Evolutionary conservation across 2,113 vertebrate genomes (phyloP).

Genomic region (Brachirus orientalis): DNA sequence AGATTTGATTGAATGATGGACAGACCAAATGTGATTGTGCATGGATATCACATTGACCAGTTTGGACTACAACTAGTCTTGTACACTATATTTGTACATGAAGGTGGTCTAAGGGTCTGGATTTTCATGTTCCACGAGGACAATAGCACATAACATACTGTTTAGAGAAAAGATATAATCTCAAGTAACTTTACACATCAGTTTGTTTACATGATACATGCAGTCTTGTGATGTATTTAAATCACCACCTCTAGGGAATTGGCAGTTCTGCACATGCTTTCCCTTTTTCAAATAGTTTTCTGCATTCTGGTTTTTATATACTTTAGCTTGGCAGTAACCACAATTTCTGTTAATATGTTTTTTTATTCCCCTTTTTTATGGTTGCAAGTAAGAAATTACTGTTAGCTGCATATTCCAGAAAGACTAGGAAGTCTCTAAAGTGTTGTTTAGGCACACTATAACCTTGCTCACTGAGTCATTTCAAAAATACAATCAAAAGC

Average conservation of each 20-base stretch:
- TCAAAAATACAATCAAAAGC: conserved; percentile 1
- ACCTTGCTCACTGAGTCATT: conserved; percentile 1
- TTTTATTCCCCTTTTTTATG: conserved; percentile 16
- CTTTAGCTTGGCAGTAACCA: conserved; percentile 6
- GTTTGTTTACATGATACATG: conserved; percentile 34
- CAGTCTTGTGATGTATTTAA: conserved; percentile 52
- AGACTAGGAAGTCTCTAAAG: conserved; percentile 3
- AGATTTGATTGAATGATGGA: conserved; percentile 16
- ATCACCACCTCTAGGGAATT: conserved; percentile 33
- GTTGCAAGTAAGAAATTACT: not conserved
- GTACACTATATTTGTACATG: conserved; percentile 23
- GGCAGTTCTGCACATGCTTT: not conserved
- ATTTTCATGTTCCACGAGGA: conserved; percentile 27
- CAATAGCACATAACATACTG: conserved; percentile 30
- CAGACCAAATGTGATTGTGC: conserved; percentile 2
- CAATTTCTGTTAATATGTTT: conserved; percentile 9
- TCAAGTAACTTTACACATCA: conserved; percentile 29
- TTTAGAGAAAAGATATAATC: conserved; percentile 25
- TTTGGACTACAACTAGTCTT: conserved; percentile 1
- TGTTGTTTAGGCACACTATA: conserved; percentile 11
- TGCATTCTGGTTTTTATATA: conserved; percentile 13
- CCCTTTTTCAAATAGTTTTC: conserved; percentile 1
- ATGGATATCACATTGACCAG: not conserved
- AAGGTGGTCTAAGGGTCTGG: conserved; percentile 1
- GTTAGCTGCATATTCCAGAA: not conserved